phyloP scores from a whole-genome alignment of 1,140 invertebrate genomes.

The Drosophila suzukii region DNA sequence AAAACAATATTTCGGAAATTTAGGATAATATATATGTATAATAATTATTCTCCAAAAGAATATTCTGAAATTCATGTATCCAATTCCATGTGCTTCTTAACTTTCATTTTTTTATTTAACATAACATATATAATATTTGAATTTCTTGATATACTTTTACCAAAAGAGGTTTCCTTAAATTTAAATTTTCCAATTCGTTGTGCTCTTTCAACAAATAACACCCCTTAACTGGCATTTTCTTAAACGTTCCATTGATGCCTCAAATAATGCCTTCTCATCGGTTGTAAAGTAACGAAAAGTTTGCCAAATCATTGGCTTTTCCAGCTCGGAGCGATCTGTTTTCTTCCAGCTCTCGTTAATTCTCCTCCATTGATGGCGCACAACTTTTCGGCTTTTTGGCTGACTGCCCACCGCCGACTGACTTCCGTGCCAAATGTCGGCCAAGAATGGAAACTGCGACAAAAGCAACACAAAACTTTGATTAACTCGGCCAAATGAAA shows the following conservation, averaged over 20 bases:
- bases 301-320: slow-evolving; percentile 29
- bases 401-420: slow-evolving; percentile 2
- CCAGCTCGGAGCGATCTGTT: slow-evolving; percentile 11
- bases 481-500: slow-evolving; percentile 39
- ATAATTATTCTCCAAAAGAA: too few relatives aligned
- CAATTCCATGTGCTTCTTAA: too few relatives aligned
- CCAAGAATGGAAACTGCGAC: slow-evolving; percentile 5
- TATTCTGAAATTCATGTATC: too few relatives aligned
- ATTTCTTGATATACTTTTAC: neutral
- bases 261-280: neutral
- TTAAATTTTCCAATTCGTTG: rapidly evolving
- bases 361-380: slow-evolving; percentile 1
- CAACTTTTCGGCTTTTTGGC: slow-evolving; percentile 27
- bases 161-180: neutral
- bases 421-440: slow-evolving; percentile 27
- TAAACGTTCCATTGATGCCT: neutral
- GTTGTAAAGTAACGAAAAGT: slow-evolving; percentile 3
- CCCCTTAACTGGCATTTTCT: neutral
- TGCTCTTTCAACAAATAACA: too few relatives aligned
- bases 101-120: too few relatives aligned
- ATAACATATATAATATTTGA: neutral
- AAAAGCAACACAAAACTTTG: slow-evolving; percentile 32
- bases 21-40: too few relatives aligned
- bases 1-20: too few relatives aligned
- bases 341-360: slow-evolving; percentile 18